These are phyloP conservation scores for Acleris holmiana DNA, from an alignment of 2,888 invertebrate species.

Conservation along the genomic window DNA sequence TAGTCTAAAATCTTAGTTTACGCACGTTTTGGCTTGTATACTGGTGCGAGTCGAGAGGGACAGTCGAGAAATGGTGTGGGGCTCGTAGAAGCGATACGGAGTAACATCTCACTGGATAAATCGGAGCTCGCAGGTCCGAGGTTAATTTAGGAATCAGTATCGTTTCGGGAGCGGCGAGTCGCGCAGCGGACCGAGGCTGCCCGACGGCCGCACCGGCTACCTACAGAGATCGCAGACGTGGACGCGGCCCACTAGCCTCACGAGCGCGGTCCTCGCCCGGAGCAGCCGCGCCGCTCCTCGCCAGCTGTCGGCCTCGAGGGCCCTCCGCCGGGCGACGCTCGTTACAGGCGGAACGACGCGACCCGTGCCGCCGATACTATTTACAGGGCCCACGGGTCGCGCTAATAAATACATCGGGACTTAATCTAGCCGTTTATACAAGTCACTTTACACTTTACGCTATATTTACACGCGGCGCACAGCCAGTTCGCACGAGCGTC, in stretches of 20 bases:
- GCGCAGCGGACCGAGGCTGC: constrained; percentile 65
- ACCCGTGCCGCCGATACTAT: constrained; percentile 71
- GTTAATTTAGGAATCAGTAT: constrained; percentile 43
- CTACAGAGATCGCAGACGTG: constrained; percentile 81
- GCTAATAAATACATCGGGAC: constrained; percentile 82
- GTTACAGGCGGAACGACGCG: constrained; percentile 66
- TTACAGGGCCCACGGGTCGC: constrained; percentile 75
- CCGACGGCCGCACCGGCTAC: constrained; percentile 62
- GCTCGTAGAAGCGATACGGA: constrained; percentile 55
- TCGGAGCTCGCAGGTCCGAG: constrained; percentile 4
- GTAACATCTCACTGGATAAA: constrained; percentile 2
- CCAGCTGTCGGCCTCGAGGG: no score
- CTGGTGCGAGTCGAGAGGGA: constrained; percentile 78
- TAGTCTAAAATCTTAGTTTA: constrained; percentile 72
- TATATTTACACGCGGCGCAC: constrained; percentile 84
- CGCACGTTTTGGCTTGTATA: constrained; percentile 81
- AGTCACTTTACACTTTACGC: constrained; percentile 81
- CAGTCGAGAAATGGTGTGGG: constrained; percentile 62
- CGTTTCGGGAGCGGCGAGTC: constrained; percentile 46
- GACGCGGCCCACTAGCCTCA: constrained; percentile 71
- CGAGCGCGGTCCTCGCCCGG: constrained; percentile 57
- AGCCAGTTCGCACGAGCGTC: constrained; percentile 82
- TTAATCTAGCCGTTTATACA: constrained; percentile 83
- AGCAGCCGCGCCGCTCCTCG: no score
- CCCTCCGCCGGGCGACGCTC: constrained; percentile 60